These are phyloP conservation scores for Mobula birostris DNA, from an alignment of 2,113 vertebrate genomes.

Conservation along the genomic window DNA sequence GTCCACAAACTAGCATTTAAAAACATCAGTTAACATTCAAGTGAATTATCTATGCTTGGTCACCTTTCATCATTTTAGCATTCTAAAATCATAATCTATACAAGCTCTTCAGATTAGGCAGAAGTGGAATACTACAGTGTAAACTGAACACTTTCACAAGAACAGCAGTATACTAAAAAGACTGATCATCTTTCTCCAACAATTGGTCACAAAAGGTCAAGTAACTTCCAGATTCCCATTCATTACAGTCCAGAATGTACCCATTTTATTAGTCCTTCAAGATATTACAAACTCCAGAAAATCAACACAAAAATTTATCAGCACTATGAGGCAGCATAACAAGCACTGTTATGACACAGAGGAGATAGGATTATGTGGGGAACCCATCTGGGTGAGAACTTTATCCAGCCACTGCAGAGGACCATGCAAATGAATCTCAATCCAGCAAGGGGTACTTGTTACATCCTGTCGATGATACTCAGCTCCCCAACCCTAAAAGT, in stretches of 20 bases:
- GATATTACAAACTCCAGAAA: constrained; percentile 60
- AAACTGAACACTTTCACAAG: constrained; percentile 64
- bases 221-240: constrained; percentile 78
- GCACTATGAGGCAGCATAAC: constrained; percentile 43
- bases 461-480: constrained; percentile 98
- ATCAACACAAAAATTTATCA: constrained; percentile 28
- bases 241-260: constrained; percentile 58
- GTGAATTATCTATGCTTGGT: constrained; percentile 41
- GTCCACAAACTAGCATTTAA: constrained; percentile 17
- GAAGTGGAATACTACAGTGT: constrained; percentile 62
- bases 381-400: constrained; percentile 98
- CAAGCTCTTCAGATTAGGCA: constrained; percentile 42
- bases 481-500: constrained; percentile 91
- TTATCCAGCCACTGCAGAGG: constrained; percentile 99
- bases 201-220: constrained; percentile 93
- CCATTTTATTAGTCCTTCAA: constrained; percentile 85
- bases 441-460: constrained; percentile 98
- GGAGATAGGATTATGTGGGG: constrained; percentile 94
- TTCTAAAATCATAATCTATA: constrained; percentile 37
- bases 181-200: constrained; percentile 66
- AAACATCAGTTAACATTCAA: constrained; percentile 36
- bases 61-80: constrained; percentile 43
- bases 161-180: constrained; percentile 49
- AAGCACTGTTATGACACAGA: constrained; percentile 78
- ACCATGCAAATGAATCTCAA: constrained; percentile 95